Conservation (phyloP, 1,140 invertebrate genomes). For the Hyphantria cunea region DNA sequence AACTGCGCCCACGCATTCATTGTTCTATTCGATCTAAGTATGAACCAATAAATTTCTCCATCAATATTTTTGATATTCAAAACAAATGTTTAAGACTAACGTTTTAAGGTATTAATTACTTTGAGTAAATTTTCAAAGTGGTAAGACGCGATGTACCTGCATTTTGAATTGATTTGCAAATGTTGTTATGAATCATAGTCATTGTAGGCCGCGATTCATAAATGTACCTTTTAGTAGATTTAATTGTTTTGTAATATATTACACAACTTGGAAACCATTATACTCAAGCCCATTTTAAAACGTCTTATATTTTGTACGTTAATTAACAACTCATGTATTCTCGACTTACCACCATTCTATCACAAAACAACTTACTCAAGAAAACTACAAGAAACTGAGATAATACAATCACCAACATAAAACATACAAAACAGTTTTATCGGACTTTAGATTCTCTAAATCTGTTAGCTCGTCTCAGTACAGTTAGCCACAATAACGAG, state of each 20-base stretch:
- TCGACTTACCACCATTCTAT: no score
- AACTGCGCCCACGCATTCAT: slow-evolving; percentile 55
- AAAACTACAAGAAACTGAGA: slow-evolving; percentile 29
- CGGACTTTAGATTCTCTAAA: slow-evolving; percentile 39
- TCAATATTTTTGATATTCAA: not conserved
- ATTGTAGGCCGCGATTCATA: slow-evolving; percentile 36
- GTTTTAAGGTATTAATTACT: not conserved
- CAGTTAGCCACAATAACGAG: slow-evolving; percentile 20
- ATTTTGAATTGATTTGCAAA: slow-evolving; percentile 30
- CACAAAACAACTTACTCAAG: not conserved
- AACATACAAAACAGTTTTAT: slow-evolving; percentile 48
- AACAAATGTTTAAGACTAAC: not conserved
- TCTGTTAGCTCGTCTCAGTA: slow-evolving; percentile 5
- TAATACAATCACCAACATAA: slow-evolving; percentile 41
- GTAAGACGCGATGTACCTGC: slow-evolving; percentile 4
- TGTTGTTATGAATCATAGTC: slow-evolving; percentile 31
- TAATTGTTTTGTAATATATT: slow-evolving; percentile 43
- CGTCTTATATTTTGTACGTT: no score
- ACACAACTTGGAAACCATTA: no score
- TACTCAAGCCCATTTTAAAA: no score
- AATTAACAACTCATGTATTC: no score
- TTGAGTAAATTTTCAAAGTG: slow-evolving; percentile 2
- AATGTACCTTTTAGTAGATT: slow-evolving; percentile 32
- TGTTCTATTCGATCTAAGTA: slow-evolving; percentile 35
- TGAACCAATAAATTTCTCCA: slow-evolving; percentile 34